Percentiles rank a stretch among this genome's conserved stretches.
phyloP scores from a whole-genome alignment of 1,140 invertebrate genomes.

The Helicoverpa zea region DNA sequence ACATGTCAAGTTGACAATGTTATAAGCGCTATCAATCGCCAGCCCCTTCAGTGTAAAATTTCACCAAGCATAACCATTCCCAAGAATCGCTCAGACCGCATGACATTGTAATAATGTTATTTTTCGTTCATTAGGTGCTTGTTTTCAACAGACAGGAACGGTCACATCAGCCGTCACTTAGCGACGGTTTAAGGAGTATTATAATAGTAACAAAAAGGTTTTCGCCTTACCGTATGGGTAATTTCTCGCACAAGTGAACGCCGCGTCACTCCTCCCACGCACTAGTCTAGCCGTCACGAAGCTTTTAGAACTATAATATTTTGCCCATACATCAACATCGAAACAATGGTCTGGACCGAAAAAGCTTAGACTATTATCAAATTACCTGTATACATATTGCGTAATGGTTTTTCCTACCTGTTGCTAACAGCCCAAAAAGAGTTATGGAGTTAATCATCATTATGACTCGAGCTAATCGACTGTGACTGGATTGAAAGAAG shows the following conservation, averaged over 20 bases:
- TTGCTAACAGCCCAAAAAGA: not conserved
- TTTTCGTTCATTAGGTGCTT: conserved; percentile 10
- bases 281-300: conserved; percentile 21
- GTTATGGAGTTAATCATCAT: not conserved
- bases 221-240: conserved; percentile 30
- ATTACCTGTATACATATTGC: not conserved
- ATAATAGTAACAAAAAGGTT: conserved; percentile 40
- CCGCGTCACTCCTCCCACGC: conserved; percentile 39
- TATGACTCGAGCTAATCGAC: not conserved
- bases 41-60: not conserved
- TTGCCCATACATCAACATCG: conserved; percentile 19
- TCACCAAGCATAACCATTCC: not conserved
- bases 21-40: not conserved
- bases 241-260: conserved; percentile 47
- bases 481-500: not conserved
- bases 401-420: not conserved
- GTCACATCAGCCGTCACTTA: conserved; percentile 34
- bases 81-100: not conserved
- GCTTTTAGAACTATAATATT: conserved; percentile 40
- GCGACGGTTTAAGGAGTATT: conserved; percentile 18
- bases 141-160: conserved; percentile 34
- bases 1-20: not conserved
- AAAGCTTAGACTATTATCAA: conserved; percentile 11
- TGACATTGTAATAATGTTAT: conserved; percentile 19
- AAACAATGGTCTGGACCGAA: conserved; percentile 14